phyloP scores from a whole-genome alignment of 2,797 vertebrate species.

The Oceanodroma leucorhoa region DNA sequence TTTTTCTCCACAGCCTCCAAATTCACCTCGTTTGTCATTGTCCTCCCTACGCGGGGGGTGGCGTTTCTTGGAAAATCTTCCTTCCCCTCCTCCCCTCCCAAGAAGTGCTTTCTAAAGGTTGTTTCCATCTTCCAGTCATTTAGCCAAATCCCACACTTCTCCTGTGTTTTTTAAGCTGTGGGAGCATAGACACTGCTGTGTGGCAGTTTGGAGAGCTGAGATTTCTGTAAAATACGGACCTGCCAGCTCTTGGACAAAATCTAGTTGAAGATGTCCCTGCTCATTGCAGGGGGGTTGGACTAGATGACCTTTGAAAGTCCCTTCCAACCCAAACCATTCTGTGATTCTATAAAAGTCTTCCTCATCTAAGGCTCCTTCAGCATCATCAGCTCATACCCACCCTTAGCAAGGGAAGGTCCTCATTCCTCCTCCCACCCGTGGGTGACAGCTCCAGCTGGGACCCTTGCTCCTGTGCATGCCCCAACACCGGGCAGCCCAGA shows the following conservation, averaged over 20 bases:
- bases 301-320: neutral
- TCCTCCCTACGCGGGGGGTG: neutral
- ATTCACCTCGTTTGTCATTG: conserved; percentile 38
- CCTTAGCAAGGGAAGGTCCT: neutral
- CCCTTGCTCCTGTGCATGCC: neutral
- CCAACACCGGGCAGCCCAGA: neutral
- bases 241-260: neutral
- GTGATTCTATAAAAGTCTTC: neutral
- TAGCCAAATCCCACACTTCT: neutral
- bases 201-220: neutral
- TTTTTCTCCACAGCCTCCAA: conserved; percentile 5
- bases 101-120: neutral
- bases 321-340: neutral
- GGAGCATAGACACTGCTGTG: accelerated
- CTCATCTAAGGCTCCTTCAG: neutral
- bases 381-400: neutral
- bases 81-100: neutral
- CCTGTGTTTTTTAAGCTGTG: neutral
- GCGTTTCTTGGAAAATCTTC: neutral
- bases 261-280: neutral
- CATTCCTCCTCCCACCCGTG: accelerated
- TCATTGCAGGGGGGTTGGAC: neutral
- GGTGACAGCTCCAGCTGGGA: neutral
- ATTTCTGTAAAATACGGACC: accelerated
- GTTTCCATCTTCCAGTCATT: neutral